Base-by-base conservation (phyloP, 2,797 vertebrate species). In the Neomorphus geoffroyi region DNA sequence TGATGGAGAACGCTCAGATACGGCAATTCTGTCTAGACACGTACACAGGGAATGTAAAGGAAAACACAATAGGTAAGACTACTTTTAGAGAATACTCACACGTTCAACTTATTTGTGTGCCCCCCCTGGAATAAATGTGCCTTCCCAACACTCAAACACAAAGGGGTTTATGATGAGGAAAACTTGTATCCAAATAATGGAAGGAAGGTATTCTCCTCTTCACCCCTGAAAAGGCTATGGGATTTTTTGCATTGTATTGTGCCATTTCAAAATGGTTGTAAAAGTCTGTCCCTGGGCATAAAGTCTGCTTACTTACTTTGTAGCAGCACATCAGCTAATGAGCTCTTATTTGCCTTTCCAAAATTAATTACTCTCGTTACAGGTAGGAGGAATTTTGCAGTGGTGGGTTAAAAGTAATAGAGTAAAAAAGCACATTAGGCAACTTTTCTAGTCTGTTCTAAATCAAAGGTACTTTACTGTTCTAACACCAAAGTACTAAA, bases 281-380 rank as follows among this genome's bases (percentile, higher is more conserved):
- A 92, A 92, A 73, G 57, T 69, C 73, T 94, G 83, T 90, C 90
- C 67, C 41, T 48, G 88, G 88, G 86, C 78, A 87, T 46, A 73
- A 93, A 95, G 90, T 58, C 80, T 94, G 86, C 41, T 94, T 88
- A 27, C 80, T 93, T 54, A 67, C 78, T 96, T 78, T 54, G 78
- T 60, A 90, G 88, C 80, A 88, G 64, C 30, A 56, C 82, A 75
- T 80, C 95, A 90, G 71, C 82, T 89, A 95, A 95, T 90, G 94
- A 92, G 91, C 50, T 95, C 91, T 94, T 90, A 94, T 92, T 96
- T 96, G 91, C 85, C 92, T 95, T 92, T 90, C 90, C 80, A 74
- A 88, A 95, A 93, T 83, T 90, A 95, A 93, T 82, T 84, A 90
- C 89, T 95, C 89, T 95, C 3, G 13, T 91, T 94, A 88, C 80